phyloP scores from a whole-genome alignment of 2,797 vertebrate genomes.

The Sciurus vulgaris region DNA sequence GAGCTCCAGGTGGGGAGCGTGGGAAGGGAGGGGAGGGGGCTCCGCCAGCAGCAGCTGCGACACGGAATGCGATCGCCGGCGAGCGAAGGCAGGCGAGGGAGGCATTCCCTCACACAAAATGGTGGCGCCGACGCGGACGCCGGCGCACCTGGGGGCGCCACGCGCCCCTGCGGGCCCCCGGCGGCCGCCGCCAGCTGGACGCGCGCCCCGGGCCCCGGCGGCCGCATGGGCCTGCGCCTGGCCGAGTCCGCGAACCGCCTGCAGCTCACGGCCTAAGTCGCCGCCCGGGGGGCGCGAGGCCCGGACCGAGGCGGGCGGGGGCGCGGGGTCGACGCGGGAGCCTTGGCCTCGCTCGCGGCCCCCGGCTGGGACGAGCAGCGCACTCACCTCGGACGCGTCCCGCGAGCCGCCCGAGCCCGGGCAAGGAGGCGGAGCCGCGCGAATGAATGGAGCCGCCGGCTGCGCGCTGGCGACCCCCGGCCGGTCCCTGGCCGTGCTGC shows the following conservation, averaged over 20 bases:
- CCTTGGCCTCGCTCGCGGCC: not conserved
- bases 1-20: not conserved
- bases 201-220: not conserved
- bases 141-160: conserved; percentile 67
- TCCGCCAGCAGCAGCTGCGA: not conserved
- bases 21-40: not conserved
- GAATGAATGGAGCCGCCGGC: conserved; percentile 78
- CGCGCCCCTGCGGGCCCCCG: not conserved
- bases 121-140: conserved; percentile 70
- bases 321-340: not conserved
- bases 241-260: not conserved
- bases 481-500: not conserved
- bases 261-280: no score
- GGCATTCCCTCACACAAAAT: conserved; percentile 79
- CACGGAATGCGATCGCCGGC: accelerated
- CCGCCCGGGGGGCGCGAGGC: not conserved
- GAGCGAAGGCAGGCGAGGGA: not conserved
- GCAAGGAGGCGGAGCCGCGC: conserved; percentile 76
- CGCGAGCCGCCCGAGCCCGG: not conserved
- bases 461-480: not conserved
- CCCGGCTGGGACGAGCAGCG: not conserved
- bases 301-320: no score
- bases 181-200: not conserved
- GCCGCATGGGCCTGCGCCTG: conserved; percentile 8
- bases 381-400: conserved; percentile 70